These are phyloP conservation scores for Silurus meridionalis DNA, from an alignment of 2,113 vertebrate genomes.

Conservation along the genomic window DNA sequence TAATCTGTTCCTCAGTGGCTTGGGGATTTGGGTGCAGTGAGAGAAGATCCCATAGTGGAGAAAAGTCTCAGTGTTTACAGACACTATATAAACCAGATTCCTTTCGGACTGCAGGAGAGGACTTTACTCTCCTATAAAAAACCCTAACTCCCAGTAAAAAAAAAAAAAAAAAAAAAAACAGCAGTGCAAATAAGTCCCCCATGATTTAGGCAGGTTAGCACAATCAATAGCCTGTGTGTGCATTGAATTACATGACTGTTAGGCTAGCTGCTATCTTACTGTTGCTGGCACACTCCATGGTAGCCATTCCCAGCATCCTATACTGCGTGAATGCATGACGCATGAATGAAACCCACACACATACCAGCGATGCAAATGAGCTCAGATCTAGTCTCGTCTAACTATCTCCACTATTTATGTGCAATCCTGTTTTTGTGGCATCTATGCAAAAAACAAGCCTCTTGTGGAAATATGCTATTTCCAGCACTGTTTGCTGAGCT, in stretches of 20 bases:
- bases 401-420: conserved; percentile 24
- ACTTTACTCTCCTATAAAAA: conserved; percentile 65
- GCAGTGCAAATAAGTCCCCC: conserved; percentile 41
- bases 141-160: conserved; percentile 53
- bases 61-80: conserved; percentile 64
- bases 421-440: conserved; percentile 11
- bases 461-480: conserved; percentile 21
- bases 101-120: conserved; percentile 59
- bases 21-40: conserved; percentile 25
- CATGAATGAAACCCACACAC: conserved; percentile 32
- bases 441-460: conserved; percentile 2
- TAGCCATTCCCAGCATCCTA: conserved; percentile 25
- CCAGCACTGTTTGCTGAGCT: conserved; percentile 30
- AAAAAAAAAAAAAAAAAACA: conserved; percentile 45
- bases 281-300: not conserved
- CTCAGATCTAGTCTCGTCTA: not conserved
- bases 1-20: not conserved
- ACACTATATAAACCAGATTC: conserved; percentile 65
- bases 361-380: conserved; percentile 16
- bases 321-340: not conserved
- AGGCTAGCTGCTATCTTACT: conserved; percentile 34
- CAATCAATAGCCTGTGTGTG: conserved; percentile 50
- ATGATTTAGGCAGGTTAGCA: conserved; percentile 39
- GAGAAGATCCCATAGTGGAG: conserved; percentile 45
- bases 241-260: conserved; percentile 56